Evolutionary conservation across 2,888 invertebrate genomes (phyloP), one percentile per base, ranked within the genome.

Genomic region (Mythimna ferrago): DNA sequence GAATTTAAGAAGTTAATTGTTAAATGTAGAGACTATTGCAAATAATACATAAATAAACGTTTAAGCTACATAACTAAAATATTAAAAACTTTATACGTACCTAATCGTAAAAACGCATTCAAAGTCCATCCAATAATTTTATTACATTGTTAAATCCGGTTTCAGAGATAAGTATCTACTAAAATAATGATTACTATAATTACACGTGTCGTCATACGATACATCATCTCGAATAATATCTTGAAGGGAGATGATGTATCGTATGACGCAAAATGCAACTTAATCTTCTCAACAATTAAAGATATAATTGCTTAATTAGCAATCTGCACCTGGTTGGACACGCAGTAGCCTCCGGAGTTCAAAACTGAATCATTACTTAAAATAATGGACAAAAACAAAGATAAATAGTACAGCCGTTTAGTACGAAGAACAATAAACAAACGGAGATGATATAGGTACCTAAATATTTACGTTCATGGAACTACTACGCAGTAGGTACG

Each of bases 391-490:
- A 41, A 76, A 76, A 65, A 61, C 62, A 71, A 71, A 66, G 81
- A 72, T 70, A 76, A 6, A 72, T 9, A 41, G 44, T 44, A 60
- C 65, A 75, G 57, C 56, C 57, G 72, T 72, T 72, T 57, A 16
- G 48, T 57, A 48, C 6, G 10, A 51, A 60, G 38, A 69, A 71
- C 60, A 67, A 58, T 38, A 64, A 78, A 79, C 44, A 68, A 71
- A 72, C 60, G 10, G 5, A 71, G 64, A 75, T 65, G 69, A 80
- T 67, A 66, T 65, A 64, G 35, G 60, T 61, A 60, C 73, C 60
- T 73, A 78, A 64, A 67, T 61, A 66, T 79, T 71, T 78, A 78
- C 61, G 61, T 62, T 53, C 54, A 74, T 64, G 26, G 60, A 63
- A 19, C n/a, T 68, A 62, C 75, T 75, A 71, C 75, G 80, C 80